These are phyloP conservation scores for Austrolebias charrua DNA, from an alignment of 2,797 vertebrate species.

Conservation along the genomic window DNA sequence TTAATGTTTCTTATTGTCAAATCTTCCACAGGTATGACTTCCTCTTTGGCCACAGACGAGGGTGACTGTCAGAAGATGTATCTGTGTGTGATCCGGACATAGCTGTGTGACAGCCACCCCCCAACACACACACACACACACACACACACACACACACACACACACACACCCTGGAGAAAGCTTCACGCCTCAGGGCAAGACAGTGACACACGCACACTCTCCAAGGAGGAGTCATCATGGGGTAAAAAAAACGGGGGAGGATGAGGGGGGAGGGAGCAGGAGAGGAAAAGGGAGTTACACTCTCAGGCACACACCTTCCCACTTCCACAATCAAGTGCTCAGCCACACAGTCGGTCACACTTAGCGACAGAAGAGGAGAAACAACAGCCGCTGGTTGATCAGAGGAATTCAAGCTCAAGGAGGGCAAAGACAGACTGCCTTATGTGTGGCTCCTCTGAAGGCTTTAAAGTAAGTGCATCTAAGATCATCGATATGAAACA, in stretches of 20 bases:
- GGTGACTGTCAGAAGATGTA: conserved; percentile 60
- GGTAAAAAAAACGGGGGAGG: conserved; percentile 33
- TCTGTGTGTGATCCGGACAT: conserved; percentile 76
- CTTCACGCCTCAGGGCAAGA: conserved; percentile 44
- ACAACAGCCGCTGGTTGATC: conserved; percentile 55
- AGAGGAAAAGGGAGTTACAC: conserved; percentile 64
- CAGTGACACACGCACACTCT: conserved; percentile 36
- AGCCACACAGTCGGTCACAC: conserved; percentile 41
- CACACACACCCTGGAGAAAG: conserved; percentile 45
- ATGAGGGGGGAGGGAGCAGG: conserved; percentile 47
- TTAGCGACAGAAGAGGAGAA: conserved; percentile 32
- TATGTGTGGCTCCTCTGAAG: conserved; percentile 78
- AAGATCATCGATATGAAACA: neutral
- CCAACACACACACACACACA: conserved; percentile 13
- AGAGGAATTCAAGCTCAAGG: conserved; percentile 31
- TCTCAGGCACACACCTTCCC: conserved; percentile 56
- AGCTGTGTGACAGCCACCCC: conserved; percentile 69
- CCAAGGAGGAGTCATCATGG: conserved; percentile 72
- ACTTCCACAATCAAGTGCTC: conserved; percentile 57
- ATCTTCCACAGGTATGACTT: conserved; percentile 40
- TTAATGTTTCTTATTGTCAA: neutral
- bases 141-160: no score
- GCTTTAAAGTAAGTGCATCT: conserved; percentile 73
- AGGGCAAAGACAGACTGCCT: conserved; percentile 56
- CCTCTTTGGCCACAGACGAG: conserved; percentile 26